Percentiles rank a stretch among this genome's conserved stretches.
Conservation (phyloP, 2,113 vertebrate genomes). For the Piaya cayana region DNA sequence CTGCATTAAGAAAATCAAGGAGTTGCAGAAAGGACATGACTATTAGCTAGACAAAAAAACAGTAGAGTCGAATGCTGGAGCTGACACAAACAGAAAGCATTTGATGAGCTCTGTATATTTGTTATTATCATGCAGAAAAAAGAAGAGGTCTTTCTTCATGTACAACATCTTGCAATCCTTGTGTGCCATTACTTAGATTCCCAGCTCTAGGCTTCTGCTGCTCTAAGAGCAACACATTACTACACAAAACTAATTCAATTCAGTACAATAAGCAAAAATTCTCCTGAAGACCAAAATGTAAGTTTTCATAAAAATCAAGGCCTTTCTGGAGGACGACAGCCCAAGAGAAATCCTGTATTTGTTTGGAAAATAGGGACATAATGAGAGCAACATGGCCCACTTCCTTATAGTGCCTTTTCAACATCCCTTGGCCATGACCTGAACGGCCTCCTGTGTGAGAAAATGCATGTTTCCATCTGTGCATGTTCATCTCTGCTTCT, state of each 20-base stretch:
- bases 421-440: background rate
- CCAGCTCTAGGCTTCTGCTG: background rate
- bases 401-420: background rate
- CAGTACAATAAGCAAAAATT: background rate
- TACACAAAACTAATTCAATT: background rate
- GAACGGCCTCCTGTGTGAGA: background rate
- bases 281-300: background rate
- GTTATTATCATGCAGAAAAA: background rate
- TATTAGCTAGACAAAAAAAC: background rate
- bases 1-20: background rate
- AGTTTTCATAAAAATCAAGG: background rate
- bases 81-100: background rate
- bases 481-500: background rate
- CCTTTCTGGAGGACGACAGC: background rate
- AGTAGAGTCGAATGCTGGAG: background rate
- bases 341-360: slow-evolving; percentile 1
- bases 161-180: background rate
- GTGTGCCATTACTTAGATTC: background rate
- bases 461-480: background rate
- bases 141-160: background rate
- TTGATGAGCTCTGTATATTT: background rate
- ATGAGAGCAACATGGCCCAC: background rate
- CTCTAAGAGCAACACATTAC: background rate
- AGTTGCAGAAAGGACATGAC: background rate
- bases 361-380: background rate